phyloP scores from a whole-genome alignment of 2,113 vertebrate species.

The Oncorhynchus nerka region DNA sequence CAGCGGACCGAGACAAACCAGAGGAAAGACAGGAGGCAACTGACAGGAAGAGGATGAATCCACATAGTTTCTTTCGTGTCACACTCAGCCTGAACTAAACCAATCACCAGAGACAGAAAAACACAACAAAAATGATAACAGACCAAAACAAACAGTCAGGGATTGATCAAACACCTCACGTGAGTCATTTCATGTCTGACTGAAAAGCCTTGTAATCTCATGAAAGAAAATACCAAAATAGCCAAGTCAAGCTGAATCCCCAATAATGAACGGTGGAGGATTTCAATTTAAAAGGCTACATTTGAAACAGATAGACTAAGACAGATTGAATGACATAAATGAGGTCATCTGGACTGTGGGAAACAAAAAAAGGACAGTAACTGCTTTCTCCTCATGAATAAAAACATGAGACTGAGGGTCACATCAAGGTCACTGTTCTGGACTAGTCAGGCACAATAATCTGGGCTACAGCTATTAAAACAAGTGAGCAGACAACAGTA shows the following conservation, averaged over 20 bases:
- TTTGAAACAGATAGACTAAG: conserved; percentile 16
- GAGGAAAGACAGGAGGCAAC: neutral
- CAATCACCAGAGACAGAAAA: conserved; percentile 21
- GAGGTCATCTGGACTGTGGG: neutral
- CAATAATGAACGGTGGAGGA: neutral
- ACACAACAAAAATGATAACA: neutral
- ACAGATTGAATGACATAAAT: conserved; percentile 15
- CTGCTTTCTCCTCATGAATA: conserved; percentile 38
- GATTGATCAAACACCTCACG: neutral
- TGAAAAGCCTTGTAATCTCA: too few relatives aligned
- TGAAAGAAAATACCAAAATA: too few relatives aligned
- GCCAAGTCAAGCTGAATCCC: neutral
- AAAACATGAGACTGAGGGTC: conserved; percentile 39
- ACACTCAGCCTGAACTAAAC: conserved; percentile 27
- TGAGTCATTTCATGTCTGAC: neutral
- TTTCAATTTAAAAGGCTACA: conserved; percentile 8
- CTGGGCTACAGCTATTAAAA: conserved; percentile 26
- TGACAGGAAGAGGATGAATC: neutral
- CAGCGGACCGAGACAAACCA: neutral
- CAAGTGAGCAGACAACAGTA: conserved; percentile 5
- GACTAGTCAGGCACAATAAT: neutral
- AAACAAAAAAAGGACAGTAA: conserved; percentile 26
- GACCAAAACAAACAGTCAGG: conserved; percentile 1
- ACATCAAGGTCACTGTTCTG: conserved; percentile 41
- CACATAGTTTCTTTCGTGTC: neutral